phyloP scores from a whole-genome alignment of 2,888 invertebrate genomes.

The Trichopria drosophilae region DNA sequence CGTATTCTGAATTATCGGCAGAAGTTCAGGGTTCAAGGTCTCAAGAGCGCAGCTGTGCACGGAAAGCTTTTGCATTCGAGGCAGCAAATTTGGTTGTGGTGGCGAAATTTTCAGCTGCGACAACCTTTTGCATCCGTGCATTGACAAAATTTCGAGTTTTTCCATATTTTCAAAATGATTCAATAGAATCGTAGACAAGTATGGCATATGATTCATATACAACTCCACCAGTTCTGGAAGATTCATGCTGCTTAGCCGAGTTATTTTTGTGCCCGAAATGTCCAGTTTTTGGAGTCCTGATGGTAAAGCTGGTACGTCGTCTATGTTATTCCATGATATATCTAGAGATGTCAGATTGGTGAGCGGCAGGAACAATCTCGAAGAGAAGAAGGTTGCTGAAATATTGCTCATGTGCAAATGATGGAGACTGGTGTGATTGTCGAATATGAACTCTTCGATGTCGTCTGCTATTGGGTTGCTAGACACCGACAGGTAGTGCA shows the following conservation, averaged over 20 bases:
- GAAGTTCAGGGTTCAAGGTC: conserved; percentile 56
- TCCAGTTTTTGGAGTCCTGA: conserved; percentile 64
- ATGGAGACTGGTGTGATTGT: conserved; percentile 40
- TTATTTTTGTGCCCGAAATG: conserved; percentile 66
- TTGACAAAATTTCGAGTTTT: conserved; percentile 60
- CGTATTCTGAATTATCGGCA: conserved; percentile 60
- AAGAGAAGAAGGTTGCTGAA: conserved; percentile 43
- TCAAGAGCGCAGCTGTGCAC: conserved; percentile 60
- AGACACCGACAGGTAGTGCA: conserved; percentile 49
- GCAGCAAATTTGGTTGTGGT: conserved; percentile 56
- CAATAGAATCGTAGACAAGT: conserved; percentile 61
- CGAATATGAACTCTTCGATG: conserved; percentile 52
- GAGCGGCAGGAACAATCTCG: conserved; percentile 46
- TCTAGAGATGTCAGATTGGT: conserved; percentile 45
- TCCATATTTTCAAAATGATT: conserved; percentile 64
- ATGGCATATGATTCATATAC: conserved; percentile 63
- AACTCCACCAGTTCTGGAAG: conserved; percentile 61
- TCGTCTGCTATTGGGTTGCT: conserved; percentile 50
- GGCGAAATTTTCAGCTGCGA: conserved; percentile 59
- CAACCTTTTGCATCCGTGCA: conserved; percentile 64
- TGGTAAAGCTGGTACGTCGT: conserved; percentile 63
- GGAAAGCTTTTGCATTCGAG: conserved; percentile 59
- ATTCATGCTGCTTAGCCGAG: conserved; percentile 57
- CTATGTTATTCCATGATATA: conserved; percentile 61
- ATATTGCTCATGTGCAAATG: conserved; percentile 49